phyloP scores from a whole-genome alignment of 1,140 invertebrate species.

The Drusus annulatus region DNA sequence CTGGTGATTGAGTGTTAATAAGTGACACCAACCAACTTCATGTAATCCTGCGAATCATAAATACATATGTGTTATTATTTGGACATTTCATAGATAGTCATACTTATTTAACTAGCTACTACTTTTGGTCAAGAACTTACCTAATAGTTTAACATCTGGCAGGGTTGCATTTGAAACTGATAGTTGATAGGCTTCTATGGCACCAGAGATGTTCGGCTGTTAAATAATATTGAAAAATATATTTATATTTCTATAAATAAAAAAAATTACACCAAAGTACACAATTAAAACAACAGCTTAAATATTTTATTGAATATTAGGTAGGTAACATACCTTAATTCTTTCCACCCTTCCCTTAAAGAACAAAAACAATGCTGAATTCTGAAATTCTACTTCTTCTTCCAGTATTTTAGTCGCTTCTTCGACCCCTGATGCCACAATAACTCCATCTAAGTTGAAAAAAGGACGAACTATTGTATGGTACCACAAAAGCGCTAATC shows the following conservation, averaged over 20 bases:
- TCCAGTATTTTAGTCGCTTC: slow-evolving; percentile 75
- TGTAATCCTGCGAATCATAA: slow-evolving; percentile 71
- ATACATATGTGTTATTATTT: no score
- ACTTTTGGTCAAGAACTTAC: slow-evolving; percentile 11
- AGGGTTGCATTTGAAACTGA: slow-evolving; percentile 76
- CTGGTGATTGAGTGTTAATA: slow-evolving; percentile 77
- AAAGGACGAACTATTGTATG: slow-evolving; percentile 83
- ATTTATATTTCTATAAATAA: no score
- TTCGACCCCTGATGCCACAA: slow-evolving; percentile 74
- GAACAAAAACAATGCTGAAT: slow-evolving; percentile 81
- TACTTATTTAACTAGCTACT: no score
- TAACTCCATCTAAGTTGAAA: slow-evolving; percentile 78
- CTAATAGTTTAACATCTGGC: slow-evolving; percentile 77
- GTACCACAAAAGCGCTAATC: slow-evolving; percentile 81
- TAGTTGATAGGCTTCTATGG: slow-evolving; percentile 74
- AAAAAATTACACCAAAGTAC: not conserved
- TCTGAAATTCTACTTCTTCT: slow-evolving; percentile 74
- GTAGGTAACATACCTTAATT: slow-evolving; percentile 71
- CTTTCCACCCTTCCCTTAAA: slow-evolving; percentile 78
- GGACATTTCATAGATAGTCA: no score
- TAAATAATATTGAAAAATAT: no score
- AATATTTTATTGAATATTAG: not conserved
- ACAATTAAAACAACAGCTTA: not conserved
- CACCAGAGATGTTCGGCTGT: slow-evolving; percentile 76
- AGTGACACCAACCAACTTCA: slow-evolving; percentile 82